These are phyloP conservation scores for Ridgeia piscesae DNA, from an alignment of 1,140 invertebrate genomes.

Conservation along the genomic window DNA sequence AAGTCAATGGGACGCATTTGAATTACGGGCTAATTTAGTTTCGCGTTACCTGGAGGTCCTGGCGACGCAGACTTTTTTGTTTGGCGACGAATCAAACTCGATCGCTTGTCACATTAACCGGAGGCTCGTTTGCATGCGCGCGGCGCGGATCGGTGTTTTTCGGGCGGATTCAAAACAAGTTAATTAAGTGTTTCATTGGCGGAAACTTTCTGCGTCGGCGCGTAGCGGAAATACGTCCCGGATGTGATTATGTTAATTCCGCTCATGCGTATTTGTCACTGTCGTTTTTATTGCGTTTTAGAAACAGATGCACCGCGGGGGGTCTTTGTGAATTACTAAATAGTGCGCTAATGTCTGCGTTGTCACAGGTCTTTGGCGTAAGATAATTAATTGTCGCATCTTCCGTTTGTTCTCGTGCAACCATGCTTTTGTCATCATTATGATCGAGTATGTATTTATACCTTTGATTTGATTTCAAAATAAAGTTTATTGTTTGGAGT, in stretches of 20 bases:
- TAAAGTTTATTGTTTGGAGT: too few relatives aligned
- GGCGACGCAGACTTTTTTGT: neutral
- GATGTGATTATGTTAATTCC: constrained; percentile 1
- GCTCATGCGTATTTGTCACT: neutral
- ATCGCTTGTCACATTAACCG: neutral
- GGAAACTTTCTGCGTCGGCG: neutral
- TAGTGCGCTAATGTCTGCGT: neutral
- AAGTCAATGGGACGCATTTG: neutral
- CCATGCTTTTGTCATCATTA: too few relatives aligned
- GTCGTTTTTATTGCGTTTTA: neutral
- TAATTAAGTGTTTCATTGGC: neutral
- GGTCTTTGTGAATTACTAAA: neutral
- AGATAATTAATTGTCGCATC: neutral
- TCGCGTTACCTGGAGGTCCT: neutral
- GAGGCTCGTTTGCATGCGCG: neutral
- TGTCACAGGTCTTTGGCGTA: neutral
- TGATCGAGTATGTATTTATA: too few relatives aligned
- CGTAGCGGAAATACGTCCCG: neutral
- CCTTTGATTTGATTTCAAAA: too few relatives aligned
- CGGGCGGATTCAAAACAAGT: neutral
- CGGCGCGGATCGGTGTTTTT: neutral
- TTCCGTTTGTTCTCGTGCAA: neutral
- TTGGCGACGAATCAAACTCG: neutral
- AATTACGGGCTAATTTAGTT: neutral
- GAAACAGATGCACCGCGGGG: neutral